A percentile compares a stretch with the other conserved stretches of the same genome.
phyloP scores from a whole-genome alignment of 1,140 invertebrate species.

The Calephelis nemesis region DNA sequence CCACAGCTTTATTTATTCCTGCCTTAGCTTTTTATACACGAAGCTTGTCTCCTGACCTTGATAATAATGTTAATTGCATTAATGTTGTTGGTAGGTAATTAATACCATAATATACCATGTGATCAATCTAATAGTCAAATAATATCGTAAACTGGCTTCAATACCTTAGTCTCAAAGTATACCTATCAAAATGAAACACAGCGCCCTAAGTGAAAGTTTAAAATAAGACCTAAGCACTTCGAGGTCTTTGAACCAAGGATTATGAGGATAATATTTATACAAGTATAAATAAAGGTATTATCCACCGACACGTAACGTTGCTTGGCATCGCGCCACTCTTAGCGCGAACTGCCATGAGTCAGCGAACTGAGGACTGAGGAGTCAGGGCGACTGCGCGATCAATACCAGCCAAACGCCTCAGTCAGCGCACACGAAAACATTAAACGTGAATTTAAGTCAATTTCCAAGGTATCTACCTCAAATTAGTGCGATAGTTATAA shows the following conservation, averaged over 20 bases:
- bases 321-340: constrained; percentile 60
- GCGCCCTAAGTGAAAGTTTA: not conserved
- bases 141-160: too few relatives aligned
- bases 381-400: constrained; percentile 66
- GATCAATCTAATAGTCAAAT: too few relatives aligned
- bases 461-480: constrained; percentile 53
- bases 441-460: constrained; percentile 49
- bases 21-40: too few relatives aligned
- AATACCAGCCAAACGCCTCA: constrained; percentile 47
- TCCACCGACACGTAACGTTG: constrained; percentile 44
- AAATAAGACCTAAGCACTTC: not conserved
- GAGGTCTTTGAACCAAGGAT: constrained; percentile 12
- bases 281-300: constrained; percentile 49
- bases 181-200: too few relatives aligned
- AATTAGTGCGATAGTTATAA: constrained; percentile 26
- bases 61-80: too few relatives aligned
- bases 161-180: too few relatives aligned
- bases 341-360: constrained; percentile 60
- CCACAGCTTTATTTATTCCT: too few relatives aligned
- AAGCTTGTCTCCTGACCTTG: too few relatives aligned
- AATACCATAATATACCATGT: too few relatives aligned
- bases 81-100: too few relatives aligned
- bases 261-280: constrained; percentile 18
- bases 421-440: constrained; percentile 23
- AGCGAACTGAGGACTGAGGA: constrained; percentile 44